Percentiles rank a stretch among this genome's conserved stretches.
phyloP scores from a whole-genome alignment of 2,888 invertebrate species.

The Anoncus sp. region DNA sequence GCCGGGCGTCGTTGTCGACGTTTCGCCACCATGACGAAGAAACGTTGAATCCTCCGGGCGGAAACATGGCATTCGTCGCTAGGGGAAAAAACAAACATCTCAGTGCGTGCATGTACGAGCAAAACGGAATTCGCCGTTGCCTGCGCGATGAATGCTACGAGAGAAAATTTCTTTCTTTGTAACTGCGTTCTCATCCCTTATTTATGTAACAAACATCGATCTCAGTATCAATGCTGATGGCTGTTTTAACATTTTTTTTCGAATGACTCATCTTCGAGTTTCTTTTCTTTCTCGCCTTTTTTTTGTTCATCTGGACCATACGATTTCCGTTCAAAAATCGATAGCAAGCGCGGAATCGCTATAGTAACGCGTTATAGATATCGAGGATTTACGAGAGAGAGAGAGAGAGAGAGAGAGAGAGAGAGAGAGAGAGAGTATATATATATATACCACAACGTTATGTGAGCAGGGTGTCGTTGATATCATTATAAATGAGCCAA shows the following conservation, averaged over 20 bases:
- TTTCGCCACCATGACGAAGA: conserved; percentile 63
- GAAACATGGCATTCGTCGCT: conserved; percentile 68
- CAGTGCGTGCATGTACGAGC: conserved; percentile 48
- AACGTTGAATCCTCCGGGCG: conserved; percentile 73
- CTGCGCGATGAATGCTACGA: conserved; percentile 20
- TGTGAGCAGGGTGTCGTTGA: conserved; percentile 64
- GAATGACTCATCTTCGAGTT: not conserved
- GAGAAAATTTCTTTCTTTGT: conserved; percentile 23
- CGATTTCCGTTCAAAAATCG: conserved; percentile 11
- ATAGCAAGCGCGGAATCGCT: not conserved
- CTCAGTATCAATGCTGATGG: not conserved
- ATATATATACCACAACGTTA: not conserved
- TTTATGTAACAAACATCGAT: not conserved
- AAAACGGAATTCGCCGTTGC: conserved; percentile 26
- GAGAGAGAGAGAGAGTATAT: not conserved
- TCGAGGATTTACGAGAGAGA: not conserved
- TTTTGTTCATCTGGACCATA: conserved; percentile 6
- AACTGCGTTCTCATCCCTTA: not conserved
- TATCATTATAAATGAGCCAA: conserved; percentile 76
- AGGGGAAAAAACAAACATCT: conserved; percentile 68
- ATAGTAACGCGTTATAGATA: not conserved
- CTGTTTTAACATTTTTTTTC: conserved; percentile 3
- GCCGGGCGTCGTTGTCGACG: conserved; percentile 57
- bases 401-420: conserved; percentile 3
- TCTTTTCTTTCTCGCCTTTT: not conserved